These are phyloP conservation scores for Enteromius argenteus DNA, from an alignment of 2,797 vertebrate species.

Conservation along the genomic window DNA sequence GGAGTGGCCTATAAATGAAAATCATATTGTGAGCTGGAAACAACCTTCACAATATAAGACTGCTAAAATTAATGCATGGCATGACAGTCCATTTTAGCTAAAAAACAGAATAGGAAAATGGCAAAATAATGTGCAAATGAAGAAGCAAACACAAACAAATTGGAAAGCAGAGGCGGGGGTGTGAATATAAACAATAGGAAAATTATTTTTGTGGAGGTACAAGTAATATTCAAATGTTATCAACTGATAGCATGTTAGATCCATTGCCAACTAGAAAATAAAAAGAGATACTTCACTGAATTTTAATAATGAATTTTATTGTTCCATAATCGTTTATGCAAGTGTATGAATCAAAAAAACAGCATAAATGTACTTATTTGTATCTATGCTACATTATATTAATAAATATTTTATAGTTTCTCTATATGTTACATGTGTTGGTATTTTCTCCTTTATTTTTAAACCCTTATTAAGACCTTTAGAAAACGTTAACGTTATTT, in stretches of 20 bases:
- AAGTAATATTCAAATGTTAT: neutral
- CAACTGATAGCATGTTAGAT: neutral
- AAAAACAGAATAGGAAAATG: neutral
- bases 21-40: neutral
- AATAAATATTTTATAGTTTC: neutral
- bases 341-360: neutral
- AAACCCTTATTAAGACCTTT: neutral
- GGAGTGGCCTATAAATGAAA: neutral
- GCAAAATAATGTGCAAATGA: neutral
- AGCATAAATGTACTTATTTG: neutral
- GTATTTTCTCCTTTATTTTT: neutral
- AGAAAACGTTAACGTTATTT: neutral
- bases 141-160: constrained; percentile 25
- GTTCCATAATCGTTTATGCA: neutral
- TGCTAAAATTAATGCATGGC: too few relatives aligned
- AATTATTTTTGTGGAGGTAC: neutral
- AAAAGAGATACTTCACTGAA: neutral
- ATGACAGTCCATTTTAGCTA: neutral
- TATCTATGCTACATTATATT: neutral
- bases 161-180: neutral
- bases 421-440: neutral
- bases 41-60: too few relatives aligned
- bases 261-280: neutral
- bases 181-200: neutral
- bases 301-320: neutral